Conservation (phyloP, 2,113 vertebrate species). For the Nycticryphes semicollaris region DNA sequence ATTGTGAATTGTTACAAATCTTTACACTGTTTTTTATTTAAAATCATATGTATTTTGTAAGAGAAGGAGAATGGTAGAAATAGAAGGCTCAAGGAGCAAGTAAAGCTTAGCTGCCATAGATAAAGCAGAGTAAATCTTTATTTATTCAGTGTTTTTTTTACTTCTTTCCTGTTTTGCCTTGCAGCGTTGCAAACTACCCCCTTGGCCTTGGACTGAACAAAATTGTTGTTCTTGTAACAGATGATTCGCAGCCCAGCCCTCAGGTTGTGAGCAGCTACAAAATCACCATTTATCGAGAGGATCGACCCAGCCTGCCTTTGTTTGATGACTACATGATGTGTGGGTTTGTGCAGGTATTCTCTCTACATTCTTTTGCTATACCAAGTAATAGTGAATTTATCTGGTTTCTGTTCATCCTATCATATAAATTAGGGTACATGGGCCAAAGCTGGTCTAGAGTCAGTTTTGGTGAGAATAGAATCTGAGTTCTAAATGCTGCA, state of each 20-base stretch:
- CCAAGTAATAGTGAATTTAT: not conserved
- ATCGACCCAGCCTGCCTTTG: conserved; percentile 89
- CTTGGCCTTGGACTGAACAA: conserved; percentile 88
- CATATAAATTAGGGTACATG: not conserved
- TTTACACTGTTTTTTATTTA: not conserved
- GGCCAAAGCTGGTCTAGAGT: not conserved
- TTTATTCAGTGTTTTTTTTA: not conserved
- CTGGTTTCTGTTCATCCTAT: not conserved
- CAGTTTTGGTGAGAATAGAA: not conserved
- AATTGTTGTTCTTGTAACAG: conserved; percentile 83
- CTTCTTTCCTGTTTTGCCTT: not conserved
- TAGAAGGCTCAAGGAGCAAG: not conserved
- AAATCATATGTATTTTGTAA: not conserved
- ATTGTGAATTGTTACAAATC: not conserved
- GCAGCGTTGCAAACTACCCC: conserved; percentile 85
- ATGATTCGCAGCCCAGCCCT: conserved; percentile 57
- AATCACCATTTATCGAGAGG: conserved; percentile 86
- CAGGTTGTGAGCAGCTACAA: conserved; percentile 84
- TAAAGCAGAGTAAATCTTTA: not conserved
- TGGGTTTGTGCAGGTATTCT: conserved; percentile 88
- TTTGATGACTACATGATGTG: conserved; percentile 89
- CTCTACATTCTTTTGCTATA: not conserved
- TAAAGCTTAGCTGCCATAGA: not conserved
- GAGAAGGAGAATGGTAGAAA: not conserved
- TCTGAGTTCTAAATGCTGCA: not conserved